These are phyloP conservation scores for Dromaius novaehollandiae DNA, from an alignment of 2,113 vertebrate species.

Conservation along the genomic window DNA sequence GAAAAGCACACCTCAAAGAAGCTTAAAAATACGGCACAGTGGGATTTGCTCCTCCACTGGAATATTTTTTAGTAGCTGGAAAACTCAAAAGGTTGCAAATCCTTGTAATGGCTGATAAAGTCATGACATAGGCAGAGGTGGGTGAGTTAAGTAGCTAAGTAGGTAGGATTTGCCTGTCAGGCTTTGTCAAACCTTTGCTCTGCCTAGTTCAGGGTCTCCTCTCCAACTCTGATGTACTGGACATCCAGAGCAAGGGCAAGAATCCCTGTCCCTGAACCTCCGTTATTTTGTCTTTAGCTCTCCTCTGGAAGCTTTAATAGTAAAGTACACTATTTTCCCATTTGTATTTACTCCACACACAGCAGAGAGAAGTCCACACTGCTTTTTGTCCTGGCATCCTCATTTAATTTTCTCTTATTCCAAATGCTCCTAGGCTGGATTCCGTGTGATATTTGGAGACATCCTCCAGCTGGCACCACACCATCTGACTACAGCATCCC, in stretches of 20 bases:
- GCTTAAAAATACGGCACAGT: background rate
- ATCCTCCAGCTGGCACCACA: background rate
- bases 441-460: background rate
- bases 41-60: background rate
- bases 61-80: background rate
- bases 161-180: background rate
- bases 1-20: background rate
- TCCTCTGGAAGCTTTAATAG: background rate
- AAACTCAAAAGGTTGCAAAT: background rate
- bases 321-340: background rate
- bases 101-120: background rate
- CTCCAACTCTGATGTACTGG: background rate
- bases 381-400: background rate
- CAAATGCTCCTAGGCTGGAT: background rate
- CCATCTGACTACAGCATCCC: background rate
- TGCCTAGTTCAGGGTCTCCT: background rate
- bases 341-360: background rate
- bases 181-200: fast-evolving
- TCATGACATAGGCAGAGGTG: background rate
- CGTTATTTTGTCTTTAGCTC: background rate
- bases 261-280: background rate
- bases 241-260: background rate
- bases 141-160: background rate
- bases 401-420: background rate
- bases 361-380: background rate